Evolutionary conservation across 2,888 invertebrate genomes (phyloP).

Genomic region (Diploptera punctata): DNA sequence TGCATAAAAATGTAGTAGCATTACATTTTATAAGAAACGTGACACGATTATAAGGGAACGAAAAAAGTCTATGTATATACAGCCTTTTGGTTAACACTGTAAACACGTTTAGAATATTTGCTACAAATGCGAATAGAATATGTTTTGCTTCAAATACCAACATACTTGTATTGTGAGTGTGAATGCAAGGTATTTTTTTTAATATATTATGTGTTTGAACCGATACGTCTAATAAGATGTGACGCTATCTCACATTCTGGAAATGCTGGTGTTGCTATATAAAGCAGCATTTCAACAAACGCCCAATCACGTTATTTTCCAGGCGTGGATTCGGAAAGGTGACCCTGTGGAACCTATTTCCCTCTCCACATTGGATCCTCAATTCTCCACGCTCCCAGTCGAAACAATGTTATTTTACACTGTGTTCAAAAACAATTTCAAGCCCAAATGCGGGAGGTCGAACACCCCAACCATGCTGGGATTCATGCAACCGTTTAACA

Average conservation of each 20-base stretch:
- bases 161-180: too few relatives aligned
- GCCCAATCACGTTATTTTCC: constrained; percentile 16
- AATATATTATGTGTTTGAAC: too few relatives aligned
- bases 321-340: constrained; percentile 4
- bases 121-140: too few relatives aligned
- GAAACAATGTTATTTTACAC: background rate
- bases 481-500: background rate
- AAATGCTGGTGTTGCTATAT: background rate
- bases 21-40: too few relatives aligned
- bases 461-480: too few relatives aligned
- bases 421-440: background rate
- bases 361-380: background rate
- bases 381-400: background rate
- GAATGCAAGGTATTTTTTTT: too few relatives aligned
- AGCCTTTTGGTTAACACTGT: too few relatives aligned
- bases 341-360: background rate
- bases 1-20: too few relatives aligned
- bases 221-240: background rate
- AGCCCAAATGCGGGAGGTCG: background rate
- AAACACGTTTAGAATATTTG: too few relatives aligned
- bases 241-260: background rate
- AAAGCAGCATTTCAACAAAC: constrained; percentile 1
- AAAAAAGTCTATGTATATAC: too few relatives aligned
- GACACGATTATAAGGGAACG: too few relatives aligned
- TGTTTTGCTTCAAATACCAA: too few relatives aligned